Evolutionary conservation across 1,140 invertebrate genomes (phyloP).

Genomic region (Leptinotarsa defecta): DNA sequence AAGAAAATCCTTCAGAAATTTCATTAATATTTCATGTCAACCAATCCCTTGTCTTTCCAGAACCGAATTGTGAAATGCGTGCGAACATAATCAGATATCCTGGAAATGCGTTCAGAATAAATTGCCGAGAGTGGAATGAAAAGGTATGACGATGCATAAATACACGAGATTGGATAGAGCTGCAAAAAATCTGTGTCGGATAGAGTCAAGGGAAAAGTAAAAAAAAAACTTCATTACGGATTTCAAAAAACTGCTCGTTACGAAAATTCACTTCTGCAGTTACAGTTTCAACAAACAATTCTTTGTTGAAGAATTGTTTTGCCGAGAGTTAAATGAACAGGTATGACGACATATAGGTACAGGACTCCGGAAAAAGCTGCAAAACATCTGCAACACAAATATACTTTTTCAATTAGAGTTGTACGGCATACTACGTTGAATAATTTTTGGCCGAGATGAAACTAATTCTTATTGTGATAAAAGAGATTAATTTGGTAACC

Average conservation of each 20-base stretch:
- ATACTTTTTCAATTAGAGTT: no score
- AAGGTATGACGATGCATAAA: neutral
- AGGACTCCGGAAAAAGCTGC: neutral
- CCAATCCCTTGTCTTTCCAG: neutral
- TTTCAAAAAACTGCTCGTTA: no score
- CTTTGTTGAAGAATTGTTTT: neutral
- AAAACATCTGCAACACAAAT: no score
- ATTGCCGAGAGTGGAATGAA: neutral
- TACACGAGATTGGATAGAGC: neutral
- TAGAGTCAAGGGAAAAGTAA: no score
- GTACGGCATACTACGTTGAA: no score
- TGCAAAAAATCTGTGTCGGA: no score
- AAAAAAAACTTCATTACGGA: no score
- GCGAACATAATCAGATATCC: conserved; percentile 4
- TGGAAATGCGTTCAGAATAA: neutral
- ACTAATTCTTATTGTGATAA: no score
- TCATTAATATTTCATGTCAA: conserved; percentile 3
- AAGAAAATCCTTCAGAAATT: neutral
- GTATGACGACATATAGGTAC: neutral
- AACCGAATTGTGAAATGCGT: neutral
- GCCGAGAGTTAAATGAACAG: neutral
- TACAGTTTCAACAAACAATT: no score
- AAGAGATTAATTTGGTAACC: no score
- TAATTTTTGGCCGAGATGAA: no score
- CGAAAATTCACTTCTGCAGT: no score